These are phyloP conservation scores for Cromileptes altivelis DNA, from an alignment of 2,113 vertebrate genomes.

Conservation along the genomic window DNA sequence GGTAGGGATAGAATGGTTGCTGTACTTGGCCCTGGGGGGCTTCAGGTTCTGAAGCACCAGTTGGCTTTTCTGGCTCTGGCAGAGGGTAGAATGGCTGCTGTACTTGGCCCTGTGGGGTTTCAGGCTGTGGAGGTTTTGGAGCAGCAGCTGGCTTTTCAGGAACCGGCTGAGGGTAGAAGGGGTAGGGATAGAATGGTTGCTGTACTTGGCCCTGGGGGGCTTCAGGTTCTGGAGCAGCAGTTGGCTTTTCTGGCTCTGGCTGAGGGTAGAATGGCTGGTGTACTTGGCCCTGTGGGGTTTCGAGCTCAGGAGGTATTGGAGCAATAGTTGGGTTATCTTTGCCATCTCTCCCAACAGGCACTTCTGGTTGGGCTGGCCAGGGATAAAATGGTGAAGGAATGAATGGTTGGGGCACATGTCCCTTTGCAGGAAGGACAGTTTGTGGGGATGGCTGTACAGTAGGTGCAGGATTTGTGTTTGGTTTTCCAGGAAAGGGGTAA, in stretches of 20 bases:
- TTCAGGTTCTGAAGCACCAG: background rate
- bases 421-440: background rate
- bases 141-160: background rate
- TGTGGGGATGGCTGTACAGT: background rate
- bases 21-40: background rate
- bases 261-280: background rate
- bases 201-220: background rate
- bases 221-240: background rate
- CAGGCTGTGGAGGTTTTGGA: background rate
- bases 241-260: background rate
- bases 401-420: background rate
- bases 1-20: too few relatives aligned
- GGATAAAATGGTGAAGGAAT: too few relatives aligned
- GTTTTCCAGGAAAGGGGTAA: constrained; percentile 3
- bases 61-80: background rate
- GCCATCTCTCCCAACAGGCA: too few relatives aligned
- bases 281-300: background rate
- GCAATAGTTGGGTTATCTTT: too few relatives aligned
- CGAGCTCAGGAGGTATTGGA: background rate
- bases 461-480: background rate
- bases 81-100: background rate
- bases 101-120: background rate
- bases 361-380: too few relatives aligned
- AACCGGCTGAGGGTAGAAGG: constrained; percentile 11
- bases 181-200: background rate